Percentiles rank a stretch among this genome's conserved stretches.
phyloP scores from a whole-genome alignment of 2,113 vertebrate genomes.

The Bolborhynchus lineola region DNA sequence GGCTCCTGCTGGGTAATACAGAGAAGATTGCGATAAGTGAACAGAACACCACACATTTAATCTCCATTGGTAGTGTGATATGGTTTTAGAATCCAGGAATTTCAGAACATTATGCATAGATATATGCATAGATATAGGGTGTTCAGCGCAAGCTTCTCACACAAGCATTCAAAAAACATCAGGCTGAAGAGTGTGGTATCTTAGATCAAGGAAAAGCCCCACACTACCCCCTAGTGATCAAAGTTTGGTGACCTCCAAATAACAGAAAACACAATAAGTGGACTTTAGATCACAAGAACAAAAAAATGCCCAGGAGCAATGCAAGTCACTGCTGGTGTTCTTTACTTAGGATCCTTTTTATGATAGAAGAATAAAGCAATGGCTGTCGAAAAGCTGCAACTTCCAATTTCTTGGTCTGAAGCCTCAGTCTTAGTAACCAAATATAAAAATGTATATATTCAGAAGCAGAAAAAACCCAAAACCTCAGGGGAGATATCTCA shows the following conservation, averaged over 20 bases:
- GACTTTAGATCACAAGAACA: conserved; percentile 85
- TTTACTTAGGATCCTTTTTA: conserved; percentile 83
- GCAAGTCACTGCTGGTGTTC: conserved; percentile 79
- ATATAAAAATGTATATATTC: conserved; percentile 71
- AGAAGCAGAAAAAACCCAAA: conserved; percentile 39
- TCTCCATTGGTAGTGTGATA: not conserved
- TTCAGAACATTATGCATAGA: not conserved
- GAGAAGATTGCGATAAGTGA: not conserved
- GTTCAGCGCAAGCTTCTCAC: conserved; percentile 52
- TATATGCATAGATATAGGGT: not conserved
- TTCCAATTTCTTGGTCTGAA: conserved; percentile 78
- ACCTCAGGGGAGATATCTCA: conserved; percentile 47
- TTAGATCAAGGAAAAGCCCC: conserved; percentile 76
- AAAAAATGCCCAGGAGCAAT: conserved; percentile 83
- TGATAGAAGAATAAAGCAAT: conserved; percentile 77
- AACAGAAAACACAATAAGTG: conserved; percentile 82
- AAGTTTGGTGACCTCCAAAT: conserved; percentile 84
- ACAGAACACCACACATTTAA: not conserved
- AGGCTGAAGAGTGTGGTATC: conserved; percentile 64
- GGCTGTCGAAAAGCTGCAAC: conserved; percentile 74
- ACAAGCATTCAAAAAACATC: conserved; percentile 55
- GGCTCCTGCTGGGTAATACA: not conserved
- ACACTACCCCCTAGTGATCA: conserved; percentile 80
- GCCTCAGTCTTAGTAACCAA: conserved; percentile 69
- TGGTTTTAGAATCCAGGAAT: conserved; percentile 15